Base-by-base conservation (phyloP, 2,888 invertebrate species). In the Griposia aprilina region DNA sequence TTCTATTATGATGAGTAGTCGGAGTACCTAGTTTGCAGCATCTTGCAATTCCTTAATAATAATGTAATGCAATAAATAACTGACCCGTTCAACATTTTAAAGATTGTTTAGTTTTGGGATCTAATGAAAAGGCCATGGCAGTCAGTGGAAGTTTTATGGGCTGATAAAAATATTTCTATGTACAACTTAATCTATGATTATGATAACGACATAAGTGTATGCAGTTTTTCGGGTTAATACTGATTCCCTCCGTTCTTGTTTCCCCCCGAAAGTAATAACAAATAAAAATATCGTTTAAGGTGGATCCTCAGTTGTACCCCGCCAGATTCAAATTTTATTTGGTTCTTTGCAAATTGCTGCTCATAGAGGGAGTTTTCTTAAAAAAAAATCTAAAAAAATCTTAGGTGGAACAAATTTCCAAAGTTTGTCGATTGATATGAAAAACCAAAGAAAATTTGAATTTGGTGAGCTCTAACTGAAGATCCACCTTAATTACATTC, bases 121-220 rank as follows among this genome's bases (percentile, higher is more conserved):
- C 23, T n/a, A 52, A 68, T 30, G 20, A 36, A 13, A 78, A 50
- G 23, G 41, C 20, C 15, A 45, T 45, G 55, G 23, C 48, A 17
- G 13, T 7, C 17, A 55, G 30, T 55, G 65, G 63, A 80, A 59
- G 26, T 65, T 69, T 80, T 79, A 80, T 52, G 17, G 52, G 15
- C 26, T 69, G 63, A 52, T 74, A 72, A 80, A 36, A 67, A 57
- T 48, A 0, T 3, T 30, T 4, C 36, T 52, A 63, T 52, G 20
- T n/a, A n/a, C 36, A 36, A 3, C 6, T 45, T n/a, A 65, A 59
- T 26, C 59, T 41, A 48, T 11, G 7, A 79, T 13, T 2, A 13
- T 52, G 45, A 48, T 45, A 73, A 55, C 13, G 63, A n/a, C 13
- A 59, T 48, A 48, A 45, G 50, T 67, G 5, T 1, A 66, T 66